phyloP scores from a whole-genome alignment of 2,888 invertebrate species.

The Thera britannica region DNA sequence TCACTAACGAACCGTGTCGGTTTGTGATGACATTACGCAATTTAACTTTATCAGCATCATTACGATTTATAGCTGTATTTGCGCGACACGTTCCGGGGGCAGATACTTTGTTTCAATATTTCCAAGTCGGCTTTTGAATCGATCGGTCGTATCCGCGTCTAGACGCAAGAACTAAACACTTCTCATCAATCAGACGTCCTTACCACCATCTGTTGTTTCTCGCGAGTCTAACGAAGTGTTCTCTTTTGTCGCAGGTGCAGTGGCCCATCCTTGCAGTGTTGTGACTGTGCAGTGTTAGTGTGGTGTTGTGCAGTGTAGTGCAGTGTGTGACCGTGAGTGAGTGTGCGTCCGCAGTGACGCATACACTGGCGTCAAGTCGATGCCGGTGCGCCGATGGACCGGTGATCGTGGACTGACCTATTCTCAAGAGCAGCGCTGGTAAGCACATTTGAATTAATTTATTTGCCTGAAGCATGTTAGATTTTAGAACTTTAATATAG shows the following conservation, averaged over 20 bases:
- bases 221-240: conserved; percentile 41
- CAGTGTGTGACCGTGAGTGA: conserved; percentile 48
- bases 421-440: conserved; percentile 82
- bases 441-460: conserved; percentile 42
- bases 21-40: conserved; percentile 21
- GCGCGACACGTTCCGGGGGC: conserved; percentile 23
- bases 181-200: conserved; percentile 32
- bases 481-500: too few species aligned
- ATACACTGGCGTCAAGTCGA: conserved; percentile 73
- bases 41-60: conserved; percentile 19
- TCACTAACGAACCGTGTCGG: background rate
- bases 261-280: conserved; percentile 41
- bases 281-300: conserved; percentile 43
- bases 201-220: conserved; percentile 9
- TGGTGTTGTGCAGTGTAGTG: conserved; percentile 45
- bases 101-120: conserved; percentile 27
- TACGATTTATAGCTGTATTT: conserved; percentile 16
- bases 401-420: conserved; percentile 80
- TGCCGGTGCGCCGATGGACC: conserved; percentile 83
- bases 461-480: background rate
- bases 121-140: conserved; percentile 26
- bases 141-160: conserved; percentile 30
- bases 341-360: conserved; percentile 70
- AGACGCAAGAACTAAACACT: conserved; percentile 27
- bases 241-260: conserved; percentile 68